Conservation (phyloP, 37 sponge, comb jelly and placozoan genomes). For the Lycopodina hypogea region DNA sequence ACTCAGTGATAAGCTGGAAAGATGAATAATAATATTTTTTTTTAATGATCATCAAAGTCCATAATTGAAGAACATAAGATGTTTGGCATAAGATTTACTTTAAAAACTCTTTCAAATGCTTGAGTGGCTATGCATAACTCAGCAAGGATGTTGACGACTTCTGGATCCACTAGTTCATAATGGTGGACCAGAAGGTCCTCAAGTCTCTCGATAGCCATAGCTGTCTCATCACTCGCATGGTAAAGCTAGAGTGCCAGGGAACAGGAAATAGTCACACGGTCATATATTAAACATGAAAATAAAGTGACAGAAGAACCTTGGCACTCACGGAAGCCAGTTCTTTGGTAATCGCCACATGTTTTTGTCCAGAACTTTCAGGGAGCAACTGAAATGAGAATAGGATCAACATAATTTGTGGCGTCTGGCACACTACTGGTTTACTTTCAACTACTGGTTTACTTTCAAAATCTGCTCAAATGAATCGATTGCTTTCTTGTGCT, state of each 20-base stretch:
- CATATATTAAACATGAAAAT: background rate
- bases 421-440: background rate
- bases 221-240: conserved; percentile 33
- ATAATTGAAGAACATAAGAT: too few relatives aligned
- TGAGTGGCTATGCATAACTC: conserved; percentile 67
- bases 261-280: background rate
- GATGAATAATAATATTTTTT: too few relatives aligned
- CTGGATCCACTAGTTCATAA: conserved; percentile 38
- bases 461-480: conserved; percentile 22
- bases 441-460: background rate
- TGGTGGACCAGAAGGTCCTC: conserved; percentile 17
- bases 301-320: too few relatives aligned
- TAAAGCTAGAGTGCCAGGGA: conserved; percentile 49
- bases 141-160: conserved; percentile 74
- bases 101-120: conserved; percentile 46
- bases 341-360: conserved; percentile 52
- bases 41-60: too few relatives aligned
- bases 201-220: conserved; percentile 50
- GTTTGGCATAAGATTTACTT: too few relatives aligned
- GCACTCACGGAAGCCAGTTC: conserved; percentile 63
- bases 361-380: conserved; percentile 11
- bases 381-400: conserved; percentile 24
- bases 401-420: background rate
- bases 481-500: conserved; percentile 60
- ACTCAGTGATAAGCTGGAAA: conserved; percentile 24